Evolutionary conservation across 2,797 vertebrate genomes (phyloP).

Genomic region (Acrossocheilus fasciatus): DNA sequence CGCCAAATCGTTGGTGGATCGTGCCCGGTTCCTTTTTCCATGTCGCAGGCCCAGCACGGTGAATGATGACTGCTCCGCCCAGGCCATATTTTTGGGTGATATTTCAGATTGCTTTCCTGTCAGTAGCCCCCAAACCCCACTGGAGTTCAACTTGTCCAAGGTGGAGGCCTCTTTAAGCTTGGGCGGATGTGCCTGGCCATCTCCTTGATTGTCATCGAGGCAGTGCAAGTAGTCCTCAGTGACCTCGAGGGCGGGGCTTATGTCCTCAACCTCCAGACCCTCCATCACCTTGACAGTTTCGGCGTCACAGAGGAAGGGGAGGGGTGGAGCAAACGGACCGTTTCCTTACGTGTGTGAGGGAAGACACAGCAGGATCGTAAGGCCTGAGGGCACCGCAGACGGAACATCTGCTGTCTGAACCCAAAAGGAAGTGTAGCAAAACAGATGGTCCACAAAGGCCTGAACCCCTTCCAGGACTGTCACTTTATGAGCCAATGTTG

Average conservation of each 20-base stretch:
- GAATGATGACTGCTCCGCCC: constrained; percentile 81
- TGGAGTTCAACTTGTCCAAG: constrained; percentile 77
- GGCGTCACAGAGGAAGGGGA: constrained; percentile 4
- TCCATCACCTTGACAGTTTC: constrained; percentile 81
- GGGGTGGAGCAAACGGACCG: not conserved
- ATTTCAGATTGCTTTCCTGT: constrained; percentile 74
- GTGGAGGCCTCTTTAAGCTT: constrained; percentile 76
- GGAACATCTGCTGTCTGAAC: constrained; percentile 59
- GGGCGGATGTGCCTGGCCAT: constrained; percentile 77
- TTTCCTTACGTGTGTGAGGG: constrained; percentile 22
- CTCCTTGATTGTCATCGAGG: constrained; percentile 84
- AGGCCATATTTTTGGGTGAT: constrained; percentile 75
- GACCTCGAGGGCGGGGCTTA: constrained; percentile 96
- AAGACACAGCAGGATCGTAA: constrained; percentile 39
- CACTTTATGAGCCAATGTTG: constrained; percentile 41
- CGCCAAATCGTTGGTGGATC: constrained; percentile 92
- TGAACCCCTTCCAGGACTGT: constrained; percentile 58
- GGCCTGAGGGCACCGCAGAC: constrained; percentile 48
- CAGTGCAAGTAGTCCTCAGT: constrained; percentile 95
- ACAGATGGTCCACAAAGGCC: constrained; percentile 51
- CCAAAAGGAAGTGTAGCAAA: constrained; percentile 48
- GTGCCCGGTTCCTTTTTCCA: constrained; percentile 88
- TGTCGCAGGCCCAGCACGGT: constrained; percentile 86
- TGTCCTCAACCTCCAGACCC: constrained; percentile 88
- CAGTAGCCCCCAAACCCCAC: constrained; percentile 78